Evolutionary conservation across 1,140 invertebrate species (phyloP).

Genomic region (Trachymyrmex septentrionalis): DNA sequence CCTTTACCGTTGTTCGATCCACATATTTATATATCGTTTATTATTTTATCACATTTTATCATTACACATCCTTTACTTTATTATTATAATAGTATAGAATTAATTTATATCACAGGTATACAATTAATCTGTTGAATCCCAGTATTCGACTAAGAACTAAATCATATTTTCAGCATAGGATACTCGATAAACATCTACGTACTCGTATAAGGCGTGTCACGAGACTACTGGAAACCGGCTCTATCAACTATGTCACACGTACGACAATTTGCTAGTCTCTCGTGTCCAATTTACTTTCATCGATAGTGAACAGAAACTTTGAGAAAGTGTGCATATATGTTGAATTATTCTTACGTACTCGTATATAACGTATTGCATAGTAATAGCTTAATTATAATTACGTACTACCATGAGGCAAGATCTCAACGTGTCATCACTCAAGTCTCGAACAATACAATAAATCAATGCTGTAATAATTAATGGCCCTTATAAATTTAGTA

Average conservation of each 20-base stretch:
- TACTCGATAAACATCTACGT: conserved; percentile 24
- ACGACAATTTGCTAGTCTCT: conserved; percentile 14
- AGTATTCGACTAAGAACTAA: background rate
- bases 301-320: conserved; percentile 35
- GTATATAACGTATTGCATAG: background rate
- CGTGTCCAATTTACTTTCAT: conserved; percentile 57
- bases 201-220: conserved; percentile 42
- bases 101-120: background rate
- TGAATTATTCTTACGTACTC: conserved; percentile 39
- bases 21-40: background rate
- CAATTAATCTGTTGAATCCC: background rate
- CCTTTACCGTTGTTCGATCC: background rate
- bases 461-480: conserved; percentile 36
- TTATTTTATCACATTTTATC: background rate
- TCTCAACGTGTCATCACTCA: background rate
- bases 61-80: too few relatives aligned
- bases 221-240: conserved; percentile 52
- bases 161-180: conserved; percentile 7
- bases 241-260: conserved; percentile 28
- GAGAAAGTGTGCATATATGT: conserved; percentile 12
- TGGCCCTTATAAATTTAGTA: background rate
- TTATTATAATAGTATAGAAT: too few relatives aligned
- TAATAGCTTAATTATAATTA: conserved; percentile 39
- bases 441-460: background rate
- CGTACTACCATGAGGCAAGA: background rate